phyloP scores from a whole-genome alignment of 2,797 vertebrate species.

The Loriculus beryllinus region DNA sequence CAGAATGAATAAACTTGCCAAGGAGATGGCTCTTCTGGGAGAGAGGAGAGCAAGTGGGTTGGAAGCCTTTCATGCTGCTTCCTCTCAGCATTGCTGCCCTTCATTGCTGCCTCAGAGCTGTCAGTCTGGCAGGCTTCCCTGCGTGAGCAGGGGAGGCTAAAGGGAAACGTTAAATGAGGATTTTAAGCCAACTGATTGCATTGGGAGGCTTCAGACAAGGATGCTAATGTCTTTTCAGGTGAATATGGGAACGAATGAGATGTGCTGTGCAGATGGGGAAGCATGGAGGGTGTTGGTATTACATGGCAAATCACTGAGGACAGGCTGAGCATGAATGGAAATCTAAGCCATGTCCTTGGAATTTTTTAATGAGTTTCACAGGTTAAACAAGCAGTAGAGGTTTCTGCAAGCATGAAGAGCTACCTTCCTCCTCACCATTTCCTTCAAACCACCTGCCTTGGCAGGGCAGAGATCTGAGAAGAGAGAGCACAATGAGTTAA shows the following conservation, averaged over 20 bases:
- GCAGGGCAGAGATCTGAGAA: background rate
- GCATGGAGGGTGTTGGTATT: background rate
- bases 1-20: background rate
- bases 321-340: background rate
- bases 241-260: background rate
- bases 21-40: background rate
- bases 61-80: background rate
- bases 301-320: background rate
- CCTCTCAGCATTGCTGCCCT: accelerated
- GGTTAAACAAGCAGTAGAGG: background rate
- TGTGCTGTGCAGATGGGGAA: background rate
- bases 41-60: background rate
- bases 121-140: background rate
- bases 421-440: background rate
- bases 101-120: accelerated
- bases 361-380: background rate
- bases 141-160: background rate
- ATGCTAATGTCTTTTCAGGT: background rate
- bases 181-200: background rate
- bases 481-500: background rate
- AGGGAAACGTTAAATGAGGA: background rate
- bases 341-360: background rate
- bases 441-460: background rate
- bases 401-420: background rate
- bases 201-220: background rate